Evolutionary conservation across 2,113 vertebrate species (phyloP).

Genomic region (Acrocephalus arundinaceus): DNA sequence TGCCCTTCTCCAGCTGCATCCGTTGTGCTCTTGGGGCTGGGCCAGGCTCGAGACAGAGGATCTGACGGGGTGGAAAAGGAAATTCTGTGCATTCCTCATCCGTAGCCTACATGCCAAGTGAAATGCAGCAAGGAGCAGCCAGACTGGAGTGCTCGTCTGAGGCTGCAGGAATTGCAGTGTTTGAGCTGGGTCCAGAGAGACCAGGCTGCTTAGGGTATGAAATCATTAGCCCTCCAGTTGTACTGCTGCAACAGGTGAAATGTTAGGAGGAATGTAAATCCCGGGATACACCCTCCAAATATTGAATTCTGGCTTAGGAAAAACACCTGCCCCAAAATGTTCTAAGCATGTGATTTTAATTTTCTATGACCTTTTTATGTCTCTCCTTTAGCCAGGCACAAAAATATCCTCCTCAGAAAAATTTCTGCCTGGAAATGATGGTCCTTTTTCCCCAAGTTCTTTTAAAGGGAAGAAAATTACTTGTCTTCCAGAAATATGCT

Average conservation of each 20-base stretch:
- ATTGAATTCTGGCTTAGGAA: constrained; percentile 35
- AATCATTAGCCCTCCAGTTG: not conserved
- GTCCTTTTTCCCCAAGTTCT: not conserved
- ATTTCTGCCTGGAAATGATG: constrained; percentile 53
- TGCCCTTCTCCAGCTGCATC: constrained; percentile 75
- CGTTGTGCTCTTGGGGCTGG: constrained; percentile 62
- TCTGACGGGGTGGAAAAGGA: constrained; percentile 72
- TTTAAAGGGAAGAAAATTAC: constrained; percentile 9
- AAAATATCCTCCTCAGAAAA: constrained; percentile 54
- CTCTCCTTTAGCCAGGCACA: constrained; percentile 30
- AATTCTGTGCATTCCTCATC: constrained; percentile 75
- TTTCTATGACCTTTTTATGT: constrained; percentile 46
- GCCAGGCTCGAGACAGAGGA: constrained; percentile 71
- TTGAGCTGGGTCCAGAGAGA: not conserved
- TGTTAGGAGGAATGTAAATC: not conserved
- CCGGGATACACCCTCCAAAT: not conserved
- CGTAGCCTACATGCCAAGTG: constrained; percentile 55
- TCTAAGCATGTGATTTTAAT: constrained; percentile 58
- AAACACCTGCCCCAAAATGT: constrained; percentile 68
- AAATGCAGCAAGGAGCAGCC: constrained; percentile 44
- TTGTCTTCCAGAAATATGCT: not conserved
- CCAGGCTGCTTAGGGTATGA: not conserved
- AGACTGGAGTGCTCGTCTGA: not conserved
- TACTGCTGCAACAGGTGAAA: constrained; percentile 18
- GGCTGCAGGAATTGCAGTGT: not conserved